Evolutionary conservation across 1,140 invertebrate genomes (phyloP).

Genomic region (Adoxophyes honmai): DNA sequence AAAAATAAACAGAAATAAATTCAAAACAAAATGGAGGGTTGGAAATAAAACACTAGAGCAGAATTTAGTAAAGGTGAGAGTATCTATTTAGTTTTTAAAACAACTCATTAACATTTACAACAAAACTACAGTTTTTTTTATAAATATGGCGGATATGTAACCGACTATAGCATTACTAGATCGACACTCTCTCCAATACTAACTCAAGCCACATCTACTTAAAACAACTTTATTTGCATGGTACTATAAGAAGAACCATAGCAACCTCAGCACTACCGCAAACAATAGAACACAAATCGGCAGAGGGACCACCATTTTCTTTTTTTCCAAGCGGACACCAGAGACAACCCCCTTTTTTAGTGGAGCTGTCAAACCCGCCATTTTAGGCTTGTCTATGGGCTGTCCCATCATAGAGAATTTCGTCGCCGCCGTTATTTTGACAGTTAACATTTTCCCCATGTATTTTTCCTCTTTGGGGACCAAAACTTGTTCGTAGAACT

Average conservation of each 20-base stretch:
- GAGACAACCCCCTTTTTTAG: constrained; percentile 75
- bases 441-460: constrained; percentile 90
- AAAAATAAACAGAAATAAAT: too few species aligned
- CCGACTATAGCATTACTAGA: too few species aligned
- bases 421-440: constrained; percentile 85
- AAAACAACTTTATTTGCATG: constrained; percentile 35
- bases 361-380: constrained; percentile 73
- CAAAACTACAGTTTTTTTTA: too few species aligned
- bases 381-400: constrained; percentile 77
- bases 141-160: too few species aligned
- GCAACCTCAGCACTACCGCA: constrained; percentile 44
- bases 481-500: constrained; percentile 96
- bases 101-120: too few species aligned
- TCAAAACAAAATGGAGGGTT: too few species aligned
- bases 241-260: constrained; percentile 61
- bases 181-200: not conserved
- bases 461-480: constrained; percentile 86
- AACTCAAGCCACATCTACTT: constrained; percentile 4
- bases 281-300: constrained; percentile 44
- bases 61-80: too few species aligned
- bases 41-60: too few species aligned
- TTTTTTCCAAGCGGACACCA: constrained; percentile 43
- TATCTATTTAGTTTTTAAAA: too few species aligned
- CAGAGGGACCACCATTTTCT: constrained; percentile 36
- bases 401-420: constrained; percentile 94